These are phyloP conservation scores for Rhodinocichla rosea DNA, from an alignment of 2,113 vertebrate species.

Conservation along the genomic window DNA sequence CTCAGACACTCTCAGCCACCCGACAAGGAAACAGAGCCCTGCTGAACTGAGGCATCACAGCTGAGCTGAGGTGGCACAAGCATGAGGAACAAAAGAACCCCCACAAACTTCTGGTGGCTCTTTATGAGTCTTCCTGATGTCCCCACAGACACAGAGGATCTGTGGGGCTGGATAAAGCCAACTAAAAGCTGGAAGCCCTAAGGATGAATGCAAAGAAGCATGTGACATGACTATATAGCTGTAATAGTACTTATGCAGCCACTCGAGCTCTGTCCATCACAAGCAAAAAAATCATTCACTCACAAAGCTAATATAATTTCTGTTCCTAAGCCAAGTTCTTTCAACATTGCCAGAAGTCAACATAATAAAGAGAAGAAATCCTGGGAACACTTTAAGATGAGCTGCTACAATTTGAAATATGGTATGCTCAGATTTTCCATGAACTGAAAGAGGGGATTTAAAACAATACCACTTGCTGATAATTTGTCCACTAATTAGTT, in stretches of 20 bases:
- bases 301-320: neutral
- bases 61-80: neutral
- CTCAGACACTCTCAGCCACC: accelerated
- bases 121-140: neutral
- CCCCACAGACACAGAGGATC: neutral
- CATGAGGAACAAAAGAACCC: neutral
- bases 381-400: neutral
- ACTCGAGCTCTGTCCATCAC: neutral
- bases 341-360: neutral
- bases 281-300: neutral
- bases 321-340: neutral
- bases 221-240: neutral
- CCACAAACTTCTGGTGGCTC: neutral
- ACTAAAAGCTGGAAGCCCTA: neutral
- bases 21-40: neutral
- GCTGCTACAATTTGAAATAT: neutral
- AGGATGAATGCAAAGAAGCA: neutral
- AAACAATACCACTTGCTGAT: neutral
- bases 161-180: neutral
- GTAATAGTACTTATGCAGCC: neutral
- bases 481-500: neutral
- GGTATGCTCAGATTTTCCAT: neutral
- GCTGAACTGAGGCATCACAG: neutral
- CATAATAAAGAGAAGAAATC: conserved; percentile 1
- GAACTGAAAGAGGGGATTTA: neutral